phyloP scores from a whole-genome alignment of 2,888 invertebrate species.

The Muscina levida region DNA sequence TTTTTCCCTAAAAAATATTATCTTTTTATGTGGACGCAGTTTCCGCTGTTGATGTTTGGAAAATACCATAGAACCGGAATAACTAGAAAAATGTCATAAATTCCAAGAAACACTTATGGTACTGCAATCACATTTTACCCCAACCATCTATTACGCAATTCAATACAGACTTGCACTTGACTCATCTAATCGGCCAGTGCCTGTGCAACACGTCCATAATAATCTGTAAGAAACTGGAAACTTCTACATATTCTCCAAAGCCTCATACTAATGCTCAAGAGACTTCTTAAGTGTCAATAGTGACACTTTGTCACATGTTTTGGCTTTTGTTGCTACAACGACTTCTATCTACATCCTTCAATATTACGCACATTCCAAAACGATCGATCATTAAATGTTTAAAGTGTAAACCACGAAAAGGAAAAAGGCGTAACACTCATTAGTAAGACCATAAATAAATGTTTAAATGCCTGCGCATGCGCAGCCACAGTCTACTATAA shows the following conservation, averaged over 20 bases:
- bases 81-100: constrained; percentile 68
- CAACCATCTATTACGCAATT: background rate
- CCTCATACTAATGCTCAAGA: background rate
- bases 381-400: constrained; percentile 61
- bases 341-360: too few species aligned
- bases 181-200: too few species aligned
- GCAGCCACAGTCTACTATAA: constrained; percentile 66
- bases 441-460: constrained; percentile 76
- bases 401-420: background rate
- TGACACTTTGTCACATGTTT: background rate
- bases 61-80: constrained; percentile 50
- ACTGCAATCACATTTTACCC: too few species aligned
- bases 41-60: background rate
- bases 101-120: constrained; percentile 58
- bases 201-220: too few species aligned
- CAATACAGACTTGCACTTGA: too few species aligned
- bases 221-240: background rate
- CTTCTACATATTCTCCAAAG: background rate
- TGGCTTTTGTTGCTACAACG: background rate
- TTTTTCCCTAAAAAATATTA: too few species aligned
- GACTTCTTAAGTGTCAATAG: background rate
- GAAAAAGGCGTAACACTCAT: constrained; percentile 73
- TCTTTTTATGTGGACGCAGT: too few species aligned
- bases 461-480: constrained; percentile 61
- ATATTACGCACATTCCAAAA: constrained; percentile 49